Conservation (phyloP, 2,113 vertebrate species). For the Cyanoliseus patagonus region DNA sequence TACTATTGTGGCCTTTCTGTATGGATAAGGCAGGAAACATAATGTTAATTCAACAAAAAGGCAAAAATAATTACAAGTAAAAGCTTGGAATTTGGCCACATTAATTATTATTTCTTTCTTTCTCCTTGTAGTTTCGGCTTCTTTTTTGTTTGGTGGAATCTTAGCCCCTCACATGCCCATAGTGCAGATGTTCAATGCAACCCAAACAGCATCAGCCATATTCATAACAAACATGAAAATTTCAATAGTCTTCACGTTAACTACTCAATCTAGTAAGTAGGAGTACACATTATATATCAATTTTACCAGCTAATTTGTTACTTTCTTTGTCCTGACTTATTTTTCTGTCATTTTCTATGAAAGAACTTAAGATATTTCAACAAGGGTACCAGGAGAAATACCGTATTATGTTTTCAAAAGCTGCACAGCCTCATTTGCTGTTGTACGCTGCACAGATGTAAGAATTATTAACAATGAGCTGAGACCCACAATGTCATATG, state of each 20-base stretch:
- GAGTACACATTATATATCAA: background rate
- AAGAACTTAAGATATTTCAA: background rate
- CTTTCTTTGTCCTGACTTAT: background rate
- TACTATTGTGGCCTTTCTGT: background rate
- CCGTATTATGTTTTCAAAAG: background rate
- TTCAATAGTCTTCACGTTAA: background rate
- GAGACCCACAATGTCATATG: background rate
- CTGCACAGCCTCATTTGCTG: background rate
- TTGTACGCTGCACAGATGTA: background rate
- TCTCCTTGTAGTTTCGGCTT: background rate
- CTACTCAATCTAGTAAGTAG: background rate
- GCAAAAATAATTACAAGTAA: background rate
- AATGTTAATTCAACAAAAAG: background rate
- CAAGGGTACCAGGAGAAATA: background rate
- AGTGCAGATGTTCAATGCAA: background rate
- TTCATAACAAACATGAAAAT: background rate
- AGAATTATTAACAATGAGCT: slow-evolving; percentile 1
- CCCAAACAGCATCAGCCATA: background rate
- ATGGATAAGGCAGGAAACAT: background rate
- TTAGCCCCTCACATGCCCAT: background rate
- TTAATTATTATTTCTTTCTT: background rate
- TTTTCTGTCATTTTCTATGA: background rate
- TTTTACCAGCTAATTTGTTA: background rate
- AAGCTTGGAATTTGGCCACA: background rate
- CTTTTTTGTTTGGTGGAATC: background rate